phyloP scores from a whole-genome alignment of 1,140 invertebrate genomes.

The Idris sp. region DNA sequence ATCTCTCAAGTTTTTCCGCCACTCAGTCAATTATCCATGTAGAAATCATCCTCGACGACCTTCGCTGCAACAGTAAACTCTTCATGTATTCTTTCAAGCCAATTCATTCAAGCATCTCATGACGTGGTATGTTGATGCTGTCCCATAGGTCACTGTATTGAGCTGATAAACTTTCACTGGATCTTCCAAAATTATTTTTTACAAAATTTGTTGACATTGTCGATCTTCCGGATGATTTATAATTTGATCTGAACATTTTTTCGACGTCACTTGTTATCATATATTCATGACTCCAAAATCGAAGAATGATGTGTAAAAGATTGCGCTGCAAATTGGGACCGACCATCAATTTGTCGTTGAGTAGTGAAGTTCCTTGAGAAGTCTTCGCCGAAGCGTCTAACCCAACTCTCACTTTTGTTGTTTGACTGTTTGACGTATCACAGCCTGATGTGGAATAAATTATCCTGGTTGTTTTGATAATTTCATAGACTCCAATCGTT shows the following conservation, averaged over 20 bases:
- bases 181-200: conserved; percentile 16
- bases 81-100: neutral
- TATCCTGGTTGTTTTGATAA: too few relatives aligned
- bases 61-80: neutral
- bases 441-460: conserved; percentile 17
- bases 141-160: conserved; percentile 41
- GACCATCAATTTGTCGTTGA: conserved; percentile 19
- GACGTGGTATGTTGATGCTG: conserved; percentile 12
- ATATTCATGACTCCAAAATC: conserved; percentile 10
- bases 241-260: conserved; percentile 39
- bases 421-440: conserved; percentile 2
- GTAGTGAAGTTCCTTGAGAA: conserved; percentile 2
- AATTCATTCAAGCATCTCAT: conserved; percentile 15
- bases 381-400: conserved; percentile 2
- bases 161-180: conserved; percentile 51
- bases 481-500: conserved; percentile 9
- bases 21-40: conserved; percentile 24
- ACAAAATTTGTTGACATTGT: conserved; percentile 22
- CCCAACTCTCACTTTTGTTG: neutral
- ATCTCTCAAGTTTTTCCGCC: neutral
- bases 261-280: conserved; percentile 9
- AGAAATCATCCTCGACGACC: neutral
- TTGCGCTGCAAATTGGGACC: conserved; percentile 19
- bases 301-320: conserved; percentile 9
- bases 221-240: conserved; percentile 10